Evolutionary conservation across 2,888 invertebrate species (phyloP), one percentile per base, ranked within the genome.

Genomic region (Busseola fusca): DNA sequence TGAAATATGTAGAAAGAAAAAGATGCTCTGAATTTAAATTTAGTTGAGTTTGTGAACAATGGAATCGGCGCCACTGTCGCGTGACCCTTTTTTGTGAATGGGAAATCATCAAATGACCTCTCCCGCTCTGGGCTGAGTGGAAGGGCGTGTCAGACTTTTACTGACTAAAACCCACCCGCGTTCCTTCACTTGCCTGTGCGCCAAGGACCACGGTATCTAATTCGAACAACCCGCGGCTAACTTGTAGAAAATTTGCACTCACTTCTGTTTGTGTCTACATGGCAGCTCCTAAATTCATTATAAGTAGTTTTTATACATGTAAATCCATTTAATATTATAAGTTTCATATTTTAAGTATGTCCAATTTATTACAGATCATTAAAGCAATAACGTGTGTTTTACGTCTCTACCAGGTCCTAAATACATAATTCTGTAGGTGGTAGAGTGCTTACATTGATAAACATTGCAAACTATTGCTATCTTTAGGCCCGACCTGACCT

Each of bases 371-470:
- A 16, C 37, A 1, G 21, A 37, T 27, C 5, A 50, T 50, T 50
- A 37, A 6, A 52, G 50, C 27, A 37, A 67, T 21, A 37, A 16
- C 34, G 6, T 37, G 5, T 69, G 40, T 52, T 68, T 40, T 30
- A 69, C 30, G 30, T 25, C 0, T 52, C 18, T 25, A 52, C 2
- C 40, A 30, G 30, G 30, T 30, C 25, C 25, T 69, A 69, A 69
- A 69, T 42, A 52, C 14, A 30, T 25, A 16, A 18, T 25, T 42
- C 68, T 69, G 69, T 72, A 68, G 69, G 76, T 68, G 48, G 48
- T 68, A 34, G 34, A 76, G 57, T 76, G 34, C 50, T 52, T 72
- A 71, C n/a, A 57, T 68, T 56, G 56, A 68, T 57, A 76, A 77
- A 57, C 34, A 77, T 58, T 58, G 48, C 21, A 50, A 50, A 37